A percentile compares a stretch with the other conserved stretches of the same genome.
phyloP scores from a whole-genome alignment of 2,113 vertebrate genomes.

The Zosterops hypoxanthus region DNA sequence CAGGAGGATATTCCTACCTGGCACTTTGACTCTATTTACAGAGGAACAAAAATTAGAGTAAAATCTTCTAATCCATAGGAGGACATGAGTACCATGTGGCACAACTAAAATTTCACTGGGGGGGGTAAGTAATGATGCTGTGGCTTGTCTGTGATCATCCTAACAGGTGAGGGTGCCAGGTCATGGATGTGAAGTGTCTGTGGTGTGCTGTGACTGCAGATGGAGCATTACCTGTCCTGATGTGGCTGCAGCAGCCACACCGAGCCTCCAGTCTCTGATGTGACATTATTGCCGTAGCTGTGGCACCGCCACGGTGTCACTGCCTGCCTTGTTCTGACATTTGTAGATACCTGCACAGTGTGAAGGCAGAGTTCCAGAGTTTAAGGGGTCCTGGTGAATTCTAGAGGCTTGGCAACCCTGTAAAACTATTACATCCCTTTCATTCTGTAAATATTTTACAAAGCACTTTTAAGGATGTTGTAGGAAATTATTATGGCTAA shows the following conservation, averaged over 20 bases:
- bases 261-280: not conserved
- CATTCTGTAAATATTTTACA: not conserved
- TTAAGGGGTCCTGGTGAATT: not conserved
- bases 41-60: not conserved
- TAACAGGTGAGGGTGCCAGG: not conserved
- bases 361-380: not conserved
- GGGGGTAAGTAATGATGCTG: not conserved
- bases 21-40: not conserved
- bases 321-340: not conserved
- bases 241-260: not conserved
- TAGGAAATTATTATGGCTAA: not conserved
- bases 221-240: not conserved
- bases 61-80: not conserved
- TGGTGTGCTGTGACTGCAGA: not conserved
- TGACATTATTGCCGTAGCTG: not conserved
- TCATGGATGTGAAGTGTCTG: not conserved
- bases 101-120: not conserved
- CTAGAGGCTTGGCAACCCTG: not conserved
- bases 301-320: not conserved
- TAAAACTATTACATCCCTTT: not conserved
- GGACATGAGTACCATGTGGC: not conserved
- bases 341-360: not conserved
- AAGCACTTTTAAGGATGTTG: not conserved
- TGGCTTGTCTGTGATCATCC: not conserved
- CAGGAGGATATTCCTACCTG: not conserved